Conservation (phyloP, 1,140 invertebrate genomes). For the Bombus huntii region DNA sequence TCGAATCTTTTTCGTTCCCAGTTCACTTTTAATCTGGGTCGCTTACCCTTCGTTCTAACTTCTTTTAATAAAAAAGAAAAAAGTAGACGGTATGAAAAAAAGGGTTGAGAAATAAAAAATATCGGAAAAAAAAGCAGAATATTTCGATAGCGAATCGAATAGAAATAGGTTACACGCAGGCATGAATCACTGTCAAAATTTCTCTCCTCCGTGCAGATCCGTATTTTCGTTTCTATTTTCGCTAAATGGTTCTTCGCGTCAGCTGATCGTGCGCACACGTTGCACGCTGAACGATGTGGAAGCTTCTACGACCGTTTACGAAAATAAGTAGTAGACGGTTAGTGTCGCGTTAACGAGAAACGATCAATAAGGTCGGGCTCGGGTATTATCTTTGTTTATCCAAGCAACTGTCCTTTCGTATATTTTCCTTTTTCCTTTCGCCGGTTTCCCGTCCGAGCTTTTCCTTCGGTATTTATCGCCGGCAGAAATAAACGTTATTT, state of each 20-base stretch:
- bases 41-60: conserved; percentile 9
- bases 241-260: background rate
- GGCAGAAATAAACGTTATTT: conserved; percentile 36
- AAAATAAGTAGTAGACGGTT: conserved; percentile 9
- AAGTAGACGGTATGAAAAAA: no score
- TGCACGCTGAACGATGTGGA: background rate
- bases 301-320: background rate
- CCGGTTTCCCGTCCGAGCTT: background rate
- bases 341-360: background rate
- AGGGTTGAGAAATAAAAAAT: background rate
- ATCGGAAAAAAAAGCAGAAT: background rate
- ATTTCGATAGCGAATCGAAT: conserved; percentile 8
- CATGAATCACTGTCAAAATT: conserved; percentile 1
- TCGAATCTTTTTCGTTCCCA: conserved; percentile 10
- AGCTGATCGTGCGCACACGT: background rate
- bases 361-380: conserved; percentile 10
- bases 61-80: background rate
- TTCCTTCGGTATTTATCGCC: conserved; percentile 12
- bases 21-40: conserved; percentile 34
- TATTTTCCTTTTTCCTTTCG: background rate
- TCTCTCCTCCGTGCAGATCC: background rate
- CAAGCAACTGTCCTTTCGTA: conserved; percentile 11
- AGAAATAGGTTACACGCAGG: background rate
- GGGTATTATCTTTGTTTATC: conserved; percentile 42
- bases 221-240: background rate